A percentile compares a stretch with the other conserved stretches of the same genome.
Evolutionary conservation across 2,888 invertebrate genomes (phyloP).

Genomic region (Tachina fera): DNA sequence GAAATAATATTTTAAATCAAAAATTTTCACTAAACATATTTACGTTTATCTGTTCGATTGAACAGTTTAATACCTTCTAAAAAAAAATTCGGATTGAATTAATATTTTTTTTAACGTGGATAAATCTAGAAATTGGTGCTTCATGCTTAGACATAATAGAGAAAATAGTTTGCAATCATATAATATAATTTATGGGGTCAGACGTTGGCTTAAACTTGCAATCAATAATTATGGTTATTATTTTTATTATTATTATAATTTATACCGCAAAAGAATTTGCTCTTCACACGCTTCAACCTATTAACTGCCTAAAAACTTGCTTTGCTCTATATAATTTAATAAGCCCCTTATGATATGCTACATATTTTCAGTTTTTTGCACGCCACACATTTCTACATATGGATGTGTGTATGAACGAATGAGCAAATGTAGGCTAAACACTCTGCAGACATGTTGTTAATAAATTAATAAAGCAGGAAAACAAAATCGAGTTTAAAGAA

Average conservation of each 20-base stretch:
- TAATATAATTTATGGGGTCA: no score
- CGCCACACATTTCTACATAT: not conserved
- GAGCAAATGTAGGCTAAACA: conserved; percentile 15
- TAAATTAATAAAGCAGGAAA: not conserved
- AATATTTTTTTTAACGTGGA: no score
- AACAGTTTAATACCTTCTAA: no score
- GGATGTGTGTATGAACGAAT: not conserved
- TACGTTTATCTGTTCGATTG: no score
- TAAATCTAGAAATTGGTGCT: no score
- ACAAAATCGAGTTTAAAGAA: conserved; percentile 1
- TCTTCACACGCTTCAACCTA: conserved; percentile 23
- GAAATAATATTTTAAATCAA: no score
- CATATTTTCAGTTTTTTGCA: conserved; percentile 11
- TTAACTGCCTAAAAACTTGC: conserved; percentile 31
- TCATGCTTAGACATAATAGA: no score
- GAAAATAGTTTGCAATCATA: no score
- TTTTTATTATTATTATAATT: not conserved
- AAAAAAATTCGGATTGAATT: no score
- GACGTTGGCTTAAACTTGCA: not conserved
- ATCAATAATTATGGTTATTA: not conserved
- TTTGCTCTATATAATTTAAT: conserved; percentile 47
- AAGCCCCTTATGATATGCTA: conserved; percentile 40
- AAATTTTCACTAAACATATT: no score
- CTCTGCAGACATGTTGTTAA: not conserved
- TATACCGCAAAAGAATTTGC: not conserved